These are phyloP conservation scores for Deladenus siricidicola DNA, from an alignment of 2,888 invertebrate species.

Conservation along the genomic window DNA sequence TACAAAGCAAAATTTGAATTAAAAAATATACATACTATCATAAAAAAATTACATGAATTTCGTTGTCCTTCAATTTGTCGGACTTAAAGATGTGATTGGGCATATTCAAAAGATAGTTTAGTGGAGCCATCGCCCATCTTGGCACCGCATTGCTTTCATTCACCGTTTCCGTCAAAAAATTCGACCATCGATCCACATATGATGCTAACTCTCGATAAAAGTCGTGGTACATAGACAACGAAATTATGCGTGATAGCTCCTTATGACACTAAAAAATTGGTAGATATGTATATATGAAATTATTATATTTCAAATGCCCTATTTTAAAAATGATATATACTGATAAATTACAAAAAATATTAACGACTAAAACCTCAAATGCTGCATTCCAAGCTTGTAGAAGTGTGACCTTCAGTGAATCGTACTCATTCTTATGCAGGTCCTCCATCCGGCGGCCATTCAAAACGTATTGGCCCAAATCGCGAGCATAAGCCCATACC, in stretches of 20 bases:
- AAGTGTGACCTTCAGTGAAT: slow-evolving; percentile 22
- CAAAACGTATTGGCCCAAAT: slow-evolving; percentile 19
- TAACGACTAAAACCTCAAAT: slow-evolving; percentile 17
- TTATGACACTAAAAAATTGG: slow-evolving; percentile 19
- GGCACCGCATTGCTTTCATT: slow-evolving; percentile 10
- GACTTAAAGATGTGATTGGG: slow-evolving; percentile 1
- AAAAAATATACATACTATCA: too few relatives aligned
- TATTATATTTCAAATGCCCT: too few relatives aligned
- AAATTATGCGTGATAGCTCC: slow-evolving; percentile 17
- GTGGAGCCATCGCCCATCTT: slow-evolving; percentile 15
- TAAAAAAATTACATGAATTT: too few relatives aligned
- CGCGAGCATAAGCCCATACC: slow-evolving; percentile 25
- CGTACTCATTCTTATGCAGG: slow-evolving; percentile 12
- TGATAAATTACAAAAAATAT: too few relatives aligned
- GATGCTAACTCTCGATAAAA: slow-evolving; percentile 13
- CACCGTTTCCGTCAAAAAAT: slow-evolving; percentile 16
- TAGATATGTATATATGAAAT: too few relatives aligned
- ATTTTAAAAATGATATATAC: too few relatives aligned
- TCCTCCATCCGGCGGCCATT: slow-evolving; percentile 16
- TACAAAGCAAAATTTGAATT: too few relatives aligned
- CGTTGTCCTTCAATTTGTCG: too few relatives aligned
- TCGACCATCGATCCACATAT: slow-evolving; percentile 15
- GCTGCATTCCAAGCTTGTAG: slow-evolving; percentile 25
- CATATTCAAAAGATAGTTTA: slow-evolving; percentile 20
- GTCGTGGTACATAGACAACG: slow-evolving; percentile 15